A percentile compares a stretch with the other conserved stretches of the same genome.
Conservation (phyloP, 2,888 invertebrate genomes). For the Mechanitis messenoides region DNA sequence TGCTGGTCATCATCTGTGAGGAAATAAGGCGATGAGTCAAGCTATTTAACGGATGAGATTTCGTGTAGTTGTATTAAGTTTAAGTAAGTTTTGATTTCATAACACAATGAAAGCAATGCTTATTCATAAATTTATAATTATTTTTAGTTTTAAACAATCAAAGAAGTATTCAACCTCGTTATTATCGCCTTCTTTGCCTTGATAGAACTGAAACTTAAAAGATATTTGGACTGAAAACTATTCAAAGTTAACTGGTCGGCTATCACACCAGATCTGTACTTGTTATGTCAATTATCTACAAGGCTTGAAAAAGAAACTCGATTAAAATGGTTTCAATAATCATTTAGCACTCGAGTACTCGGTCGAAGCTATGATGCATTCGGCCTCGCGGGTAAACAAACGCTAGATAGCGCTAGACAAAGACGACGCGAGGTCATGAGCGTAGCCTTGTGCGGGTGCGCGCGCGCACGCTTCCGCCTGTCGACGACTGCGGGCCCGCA, state of each 20-base stretch:
- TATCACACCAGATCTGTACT: slow-evolving; percentile 28
- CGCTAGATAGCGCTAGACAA: slow-evolving; percentile 75
- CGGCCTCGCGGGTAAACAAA: slow-evolving; percentile 73
- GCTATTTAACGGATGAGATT: too few species aligned
- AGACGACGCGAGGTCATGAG: slow-evolving; percentile 76
- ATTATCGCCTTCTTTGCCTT: slow-evolving; percentile 22
- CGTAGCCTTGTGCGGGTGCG: slow-evolving; percentile 74
- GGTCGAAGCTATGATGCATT: slow-evolving; percentile 71
- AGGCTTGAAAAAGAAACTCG: slow-evolving; percentile 47
- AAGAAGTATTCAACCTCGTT: slow-evolving; percentile 22
- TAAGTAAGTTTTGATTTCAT: background rate
- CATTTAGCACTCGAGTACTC: slow-evolving; percentile 57
- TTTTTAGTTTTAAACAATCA: slow-evolving; percentile 15
- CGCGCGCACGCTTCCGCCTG: slow-evolving; percentile 69
- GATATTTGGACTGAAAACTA: too few species aligned
- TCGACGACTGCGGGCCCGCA: slow-evolving; percentile 50
- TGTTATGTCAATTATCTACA: slow-evolving; percentile 51
- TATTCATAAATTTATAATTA: slow-evolving; percentile 13
- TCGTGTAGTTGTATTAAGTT: too few species aligned
- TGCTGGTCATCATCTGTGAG: slow-evolving; percentile 63
- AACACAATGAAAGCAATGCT: background rate
- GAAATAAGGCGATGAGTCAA: slow-evolving; percentile 24
- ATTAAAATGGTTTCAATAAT: slow-evolving; percentile 47
- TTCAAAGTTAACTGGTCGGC: background rate
- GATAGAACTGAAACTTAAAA: slow-evolving; percentile 11